Percentiles rank a stretch among this genome's conserved stretches.
Evolutionary conservation across 2,888 invertebrate species (phyloP).

Genomic region (Chymomyza procnemis): DNA sequence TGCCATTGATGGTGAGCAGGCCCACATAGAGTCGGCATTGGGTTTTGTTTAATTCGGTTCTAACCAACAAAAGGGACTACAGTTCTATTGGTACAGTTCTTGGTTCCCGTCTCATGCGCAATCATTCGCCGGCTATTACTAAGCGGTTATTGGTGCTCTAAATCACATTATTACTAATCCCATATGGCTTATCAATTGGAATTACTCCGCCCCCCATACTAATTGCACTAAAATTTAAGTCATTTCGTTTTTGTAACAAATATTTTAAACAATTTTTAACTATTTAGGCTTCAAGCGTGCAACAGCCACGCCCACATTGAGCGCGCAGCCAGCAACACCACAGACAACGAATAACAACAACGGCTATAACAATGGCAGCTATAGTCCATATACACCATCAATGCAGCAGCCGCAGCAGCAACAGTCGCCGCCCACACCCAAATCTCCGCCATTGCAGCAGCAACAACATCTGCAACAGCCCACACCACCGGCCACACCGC

Average conservation of each 20-base stretch:
- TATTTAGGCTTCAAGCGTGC: slow-evolving; percentile 32
- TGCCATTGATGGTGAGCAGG: slow-evolving; percentile 67
- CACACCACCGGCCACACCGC: slow-evolving; percentile 56
- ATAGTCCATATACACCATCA: slow-evolving; percentile 44
- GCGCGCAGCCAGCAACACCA: slow-evolving; percentile 9
- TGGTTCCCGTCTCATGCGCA: slow-evolving; percentile 41
- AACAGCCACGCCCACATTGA: slow-evolving; percentile 15
- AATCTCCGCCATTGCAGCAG: slow-evolving; percentile 49
- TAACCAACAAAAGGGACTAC: slow-evolving; percentile 41
- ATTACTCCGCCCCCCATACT: slow-evolving; percentile 7
- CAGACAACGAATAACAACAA: slow-evolving; percentile 26
- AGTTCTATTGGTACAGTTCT: slow-evolving; percentile 39
- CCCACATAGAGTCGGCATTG: slow-evolving; percentile 21
- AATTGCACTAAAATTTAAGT: not conserved
- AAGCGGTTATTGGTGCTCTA: slow-evolving; percentile 64
- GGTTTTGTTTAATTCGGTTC: slow-evolving; percentile 44
- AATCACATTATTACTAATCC: slow-evolving; percentile 1
- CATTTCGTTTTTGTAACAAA: not conserved
- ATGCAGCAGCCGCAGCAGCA: slow-evolving; percentile 48
- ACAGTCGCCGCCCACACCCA: slow-evolving; percentile 47
- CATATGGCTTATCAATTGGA: not conserved
- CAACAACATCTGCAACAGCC: slow-evolving; percentile 41
- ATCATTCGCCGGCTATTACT: slow-evolving; percentile 61
- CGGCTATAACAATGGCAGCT: slow-evolving; percentile 34
- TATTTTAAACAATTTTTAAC: not conserved